These are phyloP conservation scores for Epinotia nisella DNA, from an alignment of 2,888 invertebrate genomes.

Conservation along the genomic window DNA sequence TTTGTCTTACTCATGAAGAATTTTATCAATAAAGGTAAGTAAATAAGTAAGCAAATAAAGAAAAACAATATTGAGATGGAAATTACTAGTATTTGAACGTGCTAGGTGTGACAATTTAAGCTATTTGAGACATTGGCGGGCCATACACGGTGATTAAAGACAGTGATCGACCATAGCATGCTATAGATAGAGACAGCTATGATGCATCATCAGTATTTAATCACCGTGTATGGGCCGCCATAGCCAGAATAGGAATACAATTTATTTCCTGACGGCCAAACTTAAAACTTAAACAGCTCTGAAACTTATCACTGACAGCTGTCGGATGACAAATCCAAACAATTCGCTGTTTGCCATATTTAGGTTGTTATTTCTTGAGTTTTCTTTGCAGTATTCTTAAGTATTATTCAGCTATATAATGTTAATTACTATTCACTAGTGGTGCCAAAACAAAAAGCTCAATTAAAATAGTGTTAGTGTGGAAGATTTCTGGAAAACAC, in stretches of 20 bases:
- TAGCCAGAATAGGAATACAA: not conserved
- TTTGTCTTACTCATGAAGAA: not conserved
- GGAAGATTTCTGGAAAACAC: slow-evolving; percentile 49
- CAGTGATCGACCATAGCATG: too few species aligned
- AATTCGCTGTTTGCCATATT: slow-evolving; percentile 61
- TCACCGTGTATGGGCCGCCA: too few species aligned
- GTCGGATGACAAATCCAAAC: slow-evolving; percentile 39
- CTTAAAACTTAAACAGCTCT: not conserved
- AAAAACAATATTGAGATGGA: not conserved
- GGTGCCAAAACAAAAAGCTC: slow-evolving; percentile 51
- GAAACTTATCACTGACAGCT: slow-evolving; percentile 27
- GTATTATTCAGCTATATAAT: slow-evolving; percentile 52
- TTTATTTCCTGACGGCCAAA: not conserved
- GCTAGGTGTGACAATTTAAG: slow-evolving; percentile 17
- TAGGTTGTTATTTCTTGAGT: slow-evolving; percentile 61
- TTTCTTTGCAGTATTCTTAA: slow-evolving; percentile 59
- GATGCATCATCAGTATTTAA: too few species aligned
- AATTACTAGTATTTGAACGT: slow-evolving; percentile 23
- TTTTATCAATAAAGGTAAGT: not conserved
- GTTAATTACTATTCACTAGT: slow-evolving; percentile 46
- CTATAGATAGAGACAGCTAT: too few species aligned
- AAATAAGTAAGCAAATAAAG: not conserved
- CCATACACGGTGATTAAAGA: too few species aligned
- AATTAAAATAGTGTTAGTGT: slow-evolving; percentile 49
- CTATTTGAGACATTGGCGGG: slow-evolving; percentile 28